phyloP scores from a whole-genome alignment of 2,113 vertebrate species.

The Istiophorus platypterus region DNA sequence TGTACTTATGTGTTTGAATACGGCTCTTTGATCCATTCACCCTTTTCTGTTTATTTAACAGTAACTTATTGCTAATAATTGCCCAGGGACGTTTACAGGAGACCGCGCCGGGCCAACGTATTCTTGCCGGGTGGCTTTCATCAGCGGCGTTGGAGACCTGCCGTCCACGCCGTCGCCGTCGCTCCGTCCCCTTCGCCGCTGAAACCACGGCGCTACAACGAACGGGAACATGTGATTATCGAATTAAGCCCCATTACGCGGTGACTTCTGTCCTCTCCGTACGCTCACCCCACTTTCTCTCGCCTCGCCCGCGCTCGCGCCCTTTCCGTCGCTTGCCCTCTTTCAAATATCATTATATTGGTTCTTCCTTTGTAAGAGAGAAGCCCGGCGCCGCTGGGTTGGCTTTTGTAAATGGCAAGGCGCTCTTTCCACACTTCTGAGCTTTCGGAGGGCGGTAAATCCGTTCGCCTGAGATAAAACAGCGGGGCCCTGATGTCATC shows the following conservation, averaged over 20 bases:
- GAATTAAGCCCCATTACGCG: constrained; percentile 23
- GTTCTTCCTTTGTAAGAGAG: constrained; percentile 2
- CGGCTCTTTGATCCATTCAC: too few relatives aligned
- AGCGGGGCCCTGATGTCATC: background rate
- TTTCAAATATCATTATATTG: constrained; percentile 34
- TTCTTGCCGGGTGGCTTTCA: background rate
- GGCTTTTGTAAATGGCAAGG: constrained; percentile 1
- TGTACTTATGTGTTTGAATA: too few relatives aligned
- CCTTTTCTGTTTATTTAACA: too few relatives aligned
- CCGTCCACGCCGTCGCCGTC: too few relatives aligned
- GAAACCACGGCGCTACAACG: background rate
- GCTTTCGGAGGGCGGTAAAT: constrained; percentile 1
- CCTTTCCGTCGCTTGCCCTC: background rate
- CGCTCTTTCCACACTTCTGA: constrained; percentile 14
- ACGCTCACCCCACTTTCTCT: constrained; percentile 19
- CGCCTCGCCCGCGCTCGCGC: constrained; percentile 21
- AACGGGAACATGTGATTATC: constrained; percentile 8
- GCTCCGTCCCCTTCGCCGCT: background rate
- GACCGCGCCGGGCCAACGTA: background rate
- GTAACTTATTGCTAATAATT: too few relatives aligned
- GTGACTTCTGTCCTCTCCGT: constrained; percentile 13
- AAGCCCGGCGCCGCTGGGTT: background rate
- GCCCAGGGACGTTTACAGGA: too few relatives aligned
- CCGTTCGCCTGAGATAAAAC: background rate
- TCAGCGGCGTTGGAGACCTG: too few relatives aligned